Base-by-base conservation (phyloP, 64 coral and sea anemone genomes). In the Actinia tenebrosa region DNA sequence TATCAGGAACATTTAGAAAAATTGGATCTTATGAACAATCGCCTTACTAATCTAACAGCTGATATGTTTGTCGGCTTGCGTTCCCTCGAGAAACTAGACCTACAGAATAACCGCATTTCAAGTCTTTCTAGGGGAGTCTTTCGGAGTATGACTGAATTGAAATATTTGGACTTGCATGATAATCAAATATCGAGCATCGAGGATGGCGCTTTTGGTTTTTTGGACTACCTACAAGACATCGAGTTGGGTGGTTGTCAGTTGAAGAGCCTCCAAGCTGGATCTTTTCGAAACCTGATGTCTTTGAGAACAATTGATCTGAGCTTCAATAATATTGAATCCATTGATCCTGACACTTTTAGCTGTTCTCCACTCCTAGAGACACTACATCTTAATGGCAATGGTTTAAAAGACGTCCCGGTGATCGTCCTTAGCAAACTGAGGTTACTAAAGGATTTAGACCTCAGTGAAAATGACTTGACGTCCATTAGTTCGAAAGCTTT, bases 241-340 rank as follows among this genome's bases (percentile, higher is more conserved):
- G 27, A 55, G 26, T 23, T 92, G 71, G 87, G 86, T 47, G 47
- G 8, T 1, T 78, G 80, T 56, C 27, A 10, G 0, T 44, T 92
- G 15, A 71, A 53, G 20, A 80, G 44, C 52, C 60, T 92, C 42
- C 17, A 44, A 26, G 58, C 50, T 44, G 90, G 78, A 11, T 60
- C 11, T 56, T 44, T 92, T 53, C 85, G 90, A 16, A 92, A 87
- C 25, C 27, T 92, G 26, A 92, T 92, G 90, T 92, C 90, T 71
- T 61, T 92, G 45, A 77, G 44, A 80, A 11, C 20, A 16, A 26
- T 92, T 7, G 60, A 83, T 45, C 60, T 92, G 16, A 86, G 75
- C 22, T 92, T 61, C 44, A 92, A 92, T 68, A 1, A 52, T 18
- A 83, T 92, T 69, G 16, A 60, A 18, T 27, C 17, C 14, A 87